Base-by-base conservation (phyloP, 1,140 invertebrate species). In the Platyscapa corneri region DNA sequence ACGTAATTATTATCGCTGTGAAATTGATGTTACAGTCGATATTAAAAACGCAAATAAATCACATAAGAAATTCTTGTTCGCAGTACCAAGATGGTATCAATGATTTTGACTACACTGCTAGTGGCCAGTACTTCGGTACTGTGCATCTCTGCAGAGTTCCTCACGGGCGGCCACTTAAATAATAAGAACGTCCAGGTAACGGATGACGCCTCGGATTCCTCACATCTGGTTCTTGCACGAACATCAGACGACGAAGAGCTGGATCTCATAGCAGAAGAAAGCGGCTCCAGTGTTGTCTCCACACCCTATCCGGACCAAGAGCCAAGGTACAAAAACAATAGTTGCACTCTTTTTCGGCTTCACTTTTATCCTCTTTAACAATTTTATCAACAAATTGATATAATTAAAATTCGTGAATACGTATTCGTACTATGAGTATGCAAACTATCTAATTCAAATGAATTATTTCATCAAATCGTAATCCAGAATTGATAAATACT, bases 241-340 rank as follows among this genome's bases (percentile, higher is more conserved):
- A 89, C 88, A 39, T 85, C 89, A 20, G 85, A 89, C 76, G 85
- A 90, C 37, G 88, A 87, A 76, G 88, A 90, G 76, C 81, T 90
- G 80, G 92, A 93, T 89, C 90, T 92, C 27, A 78, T 88, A 3
- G 90, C 89, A 18, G 92, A 92, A 81, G 91, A 92, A 88, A 92
- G 90, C 87, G 89, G 56, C 6, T 67, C 79, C n/a, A 84, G 60
- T 65, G 53, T 67, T 1, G 70, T 82, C 1, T 83, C 84, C 27
- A 86, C 82, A 8, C 67, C 83, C 18, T 86, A 86, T 70, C 85
- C 85, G 3, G 87, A 87, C 60, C 60, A 79, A 16, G 81, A 86
- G 27, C 77, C 86, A n/a, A 87, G 86, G 79, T 83, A 82, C 32
- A 53, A 53, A 30, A 42, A 8, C 37, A 23, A 42, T 20, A 42